A percentile compares a stretch with the other conserved stretches of the same genome.
Conservation (phyloP, 1,140 invertebrate species). For the Drosophila leontia region DNA sequence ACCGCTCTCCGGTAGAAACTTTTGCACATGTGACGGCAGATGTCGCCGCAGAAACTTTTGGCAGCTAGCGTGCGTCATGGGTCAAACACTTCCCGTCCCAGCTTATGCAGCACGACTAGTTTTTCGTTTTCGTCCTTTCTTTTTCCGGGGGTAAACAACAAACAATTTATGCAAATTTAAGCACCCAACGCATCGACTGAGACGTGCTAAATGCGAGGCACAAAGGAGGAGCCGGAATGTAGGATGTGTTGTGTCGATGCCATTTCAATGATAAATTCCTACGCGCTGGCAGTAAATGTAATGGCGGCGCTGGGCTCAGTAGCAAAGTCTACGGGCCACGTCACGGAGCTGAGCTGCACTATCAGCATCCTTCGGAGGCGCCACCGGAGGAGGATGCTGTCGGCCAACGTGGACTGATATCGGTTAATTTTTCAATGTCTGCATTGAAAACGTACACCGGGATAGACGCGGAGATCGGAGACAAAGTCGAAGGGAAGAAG, state of each 20-base stretch:
- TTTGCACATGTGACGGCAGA: conserved; percentile 61
- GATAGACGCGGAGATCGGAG: conserved; percentile 25
- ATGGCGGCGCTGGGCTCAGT: conserved; percentile 12
- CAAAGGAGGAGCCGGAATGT: conserved; percentile 29
- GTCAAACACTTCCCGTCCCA: conserved; percentile 20
- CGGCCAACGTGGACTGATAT: conserved; percentile 73
- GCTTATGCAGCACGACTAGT: conserved; percentile 41
- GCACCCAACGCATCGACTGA: conserved; percentile 56
- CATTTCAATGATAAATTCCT: conserved; percentile 72
- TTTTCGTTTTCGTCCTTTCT: conserved; percentile 8
- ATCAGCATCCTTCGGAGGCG: conserved; percentile 13
- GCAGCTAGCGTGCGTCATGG: conserved; percentile 37
- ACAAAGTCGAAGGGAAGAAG: conserved; percentile 15
- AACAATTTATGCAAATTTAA: conserved; percentile 75
- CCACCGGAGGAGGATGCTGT: conserved; percentile 28
- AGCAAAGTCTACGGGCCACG: conserved; percentile 16
- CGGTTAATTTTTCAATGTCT: conserved; percentile 81
- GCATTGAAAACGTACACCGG: conserved; percentile 68
- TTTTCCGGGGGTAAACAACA: conserved; percentile 38
- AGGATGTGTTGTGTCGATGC: conserved; percentile 59
- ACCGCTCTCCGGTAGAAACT: conserved; percentile 55
- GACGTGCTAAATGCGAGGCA: conserved; percentile 55
- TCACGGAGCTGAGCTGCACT: conserved; percentile 15
- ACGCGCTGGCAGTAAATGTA: conserved; percentile 36
- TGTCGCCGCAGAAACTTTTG: conserved; percentile 46